Evolutionary conservation across 2,888 invertebrate species (phyloP), one percentile per base, ranked within the genome.

Genomic region (Lochmaea crataegi): DNA sequence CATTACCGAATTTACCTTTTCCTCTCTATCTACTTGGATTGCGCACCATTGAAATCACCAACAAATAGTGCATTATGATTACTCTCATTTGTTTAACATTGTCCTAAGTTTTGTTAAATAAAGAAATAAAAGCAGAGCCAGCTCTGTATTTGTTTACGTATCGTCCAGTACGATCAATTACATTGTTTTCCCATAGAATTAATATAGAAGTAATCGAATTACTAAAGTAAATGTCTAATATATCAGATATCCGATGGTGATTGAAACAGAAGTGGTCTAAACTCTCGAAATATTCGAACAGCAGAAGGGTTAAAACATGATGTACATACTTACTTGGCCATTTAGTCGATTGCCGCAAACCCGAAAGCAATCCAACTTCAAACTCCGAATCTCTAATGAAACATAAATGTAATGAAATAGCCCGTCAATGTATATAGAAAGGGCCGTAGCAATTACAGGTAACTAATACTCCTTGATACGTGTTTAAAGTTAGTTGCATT

Each of bases 401-500:
- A 83, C 83, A 83, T 84, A 83, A 63, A 84, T 84, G 85, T 85
- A 85, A 85, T 84, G 85, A 84, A 85, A 85, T 83, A 82, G 83
- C 84, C 81, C 81, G 81, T 83, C 84, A 83, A 85, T 85, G 84
- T 83, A 84, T 83, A 77, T 77, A 73, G 75, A 73, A 57, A 66
- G 72, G 65, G 26, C 61, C 56, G 80, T 38, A 80, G 82, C 85
- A 85, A 85, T 85, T 85, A 84, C 84, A 86, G 85, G 85, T 86
- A 85, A 85, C 85, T 86, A 86, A 86, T 86, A 85, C 85, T 79
- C 76, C 84, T 85, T 85, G 85, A 85, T 85, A 85, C 85, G 84
- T 83, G 83, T 83, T 86, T 85, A 86, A 86, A 86, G 85, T 85
- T 86, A 81, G 84, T 83, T 84, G 85, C 85, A 86, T 86, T 86